Evolutionary conservation across 1,140 invertebrate species (phyloP).

Genomic region (Hyles euphorbiae): DNA sequence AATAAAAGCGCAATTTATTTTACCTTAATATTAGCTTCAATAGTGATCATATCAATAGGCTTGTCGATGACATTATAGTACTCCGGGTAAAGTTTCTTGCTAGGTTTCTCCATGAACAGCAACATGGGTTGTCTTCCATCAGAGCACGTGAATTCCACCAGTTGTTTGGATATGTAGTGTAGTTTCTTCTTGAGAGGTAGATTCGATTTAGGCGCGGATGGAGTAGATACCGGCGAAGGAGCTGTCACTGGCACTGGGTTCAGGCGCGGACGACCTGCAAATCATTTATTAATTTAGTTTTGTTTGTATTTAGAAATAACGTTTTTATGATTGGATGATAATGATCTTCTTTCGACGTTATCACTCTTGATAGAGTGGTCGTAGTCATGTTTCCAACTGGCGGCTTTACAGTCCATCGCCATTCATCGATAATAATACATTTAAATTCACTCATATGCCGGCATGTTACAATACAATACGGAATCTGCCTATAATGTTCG

Average conservation of each 20-base stretch:
- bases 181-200: conserved; percentile 84
- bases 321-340: too few species aligned
- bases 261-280: conserved; percentile 51
- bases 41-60: conserved; percentile 96
- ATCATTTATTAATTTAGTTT: too few species aligned
- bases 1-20: too few species aligned
- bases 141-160: conserved; percentile 85
- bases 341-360: too few species aligned
- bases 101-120: conserved; percentile 97
- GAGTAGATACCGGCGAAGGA: conserved; percentile 46
- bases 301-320: too few species aligned
- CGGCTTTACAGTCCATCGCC: too few species aligned
- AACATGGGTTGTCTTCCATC: conserved; percentile 91
- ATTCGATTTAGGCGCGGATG: conserved; percentile 74
- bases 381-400: too few species aligned
- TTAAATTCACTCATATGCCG: too few species aligned
- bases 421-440: too few species aligned
- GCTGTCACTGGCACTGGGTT: conserved; percentile 38
- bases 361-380: too few species aligned
- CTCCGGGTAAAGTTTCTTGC: conserved; percentile 95
- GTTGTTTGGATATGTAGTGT: conserved; percentile 83
- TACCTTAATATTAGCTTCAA: conserved; percentile 92
- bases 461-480: too few species aligned
- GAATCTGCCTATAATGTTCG: too few species aligned
- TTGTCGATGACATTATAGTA: conserved; percentile 96